Evolutionary conservation across 2,113 vertebrate species (phyloP).

Genomic region (Xenopus tropicalis): UCB_Xtro_10.0 CM004445.2:74309001-74309500

Average conservation of each 20-base stretch:
- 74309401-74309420: conserved; percentile 6
- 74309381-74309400: conserved; percentile 18
- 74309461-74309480: neutral
- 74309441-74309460: conserved; percentile 13
- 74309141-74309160: conserved; percentile 17
- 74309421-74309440: conserved; percentile 10
- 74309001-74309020: conserved; percentile 29
- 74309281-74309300: conserved; percentile 34
- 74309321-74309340: neutral
- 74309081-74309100: conserved; percentile 24
- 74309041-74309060: conserved; percentile 26
- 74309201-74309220: conserved; percentile 2
- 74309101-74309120: conserved; percentile 33
- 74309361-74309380: conserved; percentile 32
- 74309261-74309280: conserved; percentile 24
- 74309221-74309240: conserved; percentile 13
- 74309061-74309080: conserved; percentile 20
- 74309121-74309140: conserved; percentile 8
- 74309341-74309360: conserved; percentile 16
- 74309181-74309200: neutral
- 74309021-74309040: conserved; percentile 9
- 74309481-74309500: neutral
- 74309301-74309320: conserved; percentile 8
- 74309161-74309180: neutral
- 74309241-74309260: conserved; percentile 5